phyloP scores from a whole-genome alignment of 2,888 invertebrate genomes.

The Nomada goodeniana region DNA sequence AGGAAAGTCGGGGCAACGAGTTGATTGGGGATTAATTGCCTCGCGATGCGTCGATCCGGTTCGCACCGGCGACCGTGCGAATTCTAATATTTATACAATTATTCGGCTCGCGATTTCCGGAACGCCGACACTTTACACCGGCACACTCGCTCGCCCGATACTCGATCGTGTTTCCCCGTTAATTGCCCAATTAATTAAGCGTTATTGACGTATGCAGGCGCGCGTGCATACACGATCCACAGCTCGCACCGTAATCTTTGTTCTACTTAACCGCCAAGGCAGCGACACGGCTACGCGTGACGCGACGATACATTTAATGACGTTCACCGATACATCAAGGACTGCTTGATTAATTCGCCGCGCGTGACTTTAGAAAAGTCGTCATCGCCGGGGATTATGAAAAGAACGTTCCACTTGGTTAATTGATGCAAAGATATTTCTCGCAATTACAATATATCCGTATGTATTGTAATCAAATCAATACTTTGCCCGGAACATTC shows the following conservation, averaged over 20 bases:
- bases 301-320: slow-evolving; percentile 40
- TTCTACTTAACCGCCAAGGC: slow-evolving; percentile 44
- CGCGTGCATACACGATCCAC: slow-evolving; percentile 16
- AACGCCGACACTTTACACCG: slow-evolving; percentile 23
- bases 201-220: slow-evolving; percentile 34
- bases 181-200: slow-evolving; percentile 62
- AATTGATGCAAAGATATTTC: too few relatives aligned
- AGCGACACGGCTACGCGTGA: slow-evolving; percentile 31
- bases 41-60: background rate
- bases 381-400: background rate
- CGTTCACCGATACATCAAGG: slow-evolving; percentile 1
- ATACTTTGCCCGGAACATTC: too few relatives aligned
- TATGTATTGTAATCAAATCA: too few relatives aligned
- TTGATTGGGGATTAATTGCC: slow-evolving; percentile 3
- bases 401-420: background rate
- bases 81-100: slow-evolving; percentile 11
- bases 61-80: background rate
- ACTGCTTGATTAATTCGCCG: slow-evolving; percentile 3
- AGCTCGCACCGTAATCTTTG: slow-evolving; percentile 47
- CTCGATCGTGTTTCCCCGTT: slow-evolving; percentile 35
- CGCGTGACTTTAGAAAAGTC: background rate
- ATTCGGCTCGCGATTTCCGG: slow-evolving; percentile 29
- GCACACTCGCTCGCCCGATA: slow-evolving; percentile 3
- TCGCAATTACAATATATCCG: too few relatives aligned
- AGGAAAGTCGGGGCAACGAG: background rate